Base-by-base conservation (phyloP, 2,888 invertebrate genomes). In the Bursaphelenchus okinawaensis region DNA sequence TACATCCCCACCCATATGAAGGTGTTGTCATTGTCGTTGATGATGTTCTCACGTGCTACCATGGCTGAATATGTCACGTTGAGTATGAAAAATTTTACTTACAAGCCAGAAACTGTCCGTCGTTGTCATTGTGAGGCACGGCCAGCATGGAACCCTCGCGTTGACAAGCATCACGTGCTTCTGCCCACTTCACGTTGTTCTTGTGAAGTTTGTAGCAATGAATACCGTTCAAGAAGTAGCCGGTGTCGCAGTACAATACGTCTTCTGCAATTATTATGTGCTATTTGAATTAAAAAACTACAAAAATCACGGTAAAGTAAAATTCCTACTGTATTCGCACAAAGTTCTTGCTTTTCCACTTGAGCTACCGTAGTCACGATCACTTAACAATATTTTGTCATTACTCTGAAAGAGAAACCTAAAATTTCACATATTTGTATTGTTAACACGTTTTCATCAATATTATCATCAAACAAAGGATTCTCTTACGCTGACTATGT, bases 321-420 rank as follows among this genome's bases (percentile, higher is more conserved):
- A 24, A 9, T 4, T 19, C 60, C n/a, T n/a, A 59, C 60, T 59
- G 51, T 59, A 59, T 16, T 27, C 22, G 51, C 60, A 59, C 16
- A 59, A 9, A 1, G 40, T 50, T n/a, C 60, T 59, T 59, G 50
- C 60, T n/a, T 50, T n/a, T n/a, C n/a, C n/a, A n/a, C n/a, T n/a
- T n/a, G n/a, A n/a, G n/a, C n/a, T n/a, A n/a, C n/a, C n/a, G n/a
- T n/a, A n/a, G n/a, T n/a, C n/a, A n/a, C n/a, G n/a, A n/a, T n/a
- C n/a, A n/a, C n/a, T n/a, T n/a, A n/a, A n/a, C n/a, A n/a, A n/a
- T n/a, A n/a, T n/a, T n/a, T n/a, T n/a, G n/a, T n/a, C n/a, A n/a
- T n/a, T n/a, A n/a, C n/a, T n/a, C n/a, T n/a, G n/a, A n/a, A n/a
- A n/a, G n/a, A n/a, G n/a, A n/a, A n/a, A n/a, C n/a, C n/a, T n/a